Percentiles rank a stretch among this genome's conserved stretches.
These are phyloP conservation scores for Callyntrura guangdongensis DNA, from an alignment of 2,888 invertebrate genomes.

Conservation along the genomic window DNA sequence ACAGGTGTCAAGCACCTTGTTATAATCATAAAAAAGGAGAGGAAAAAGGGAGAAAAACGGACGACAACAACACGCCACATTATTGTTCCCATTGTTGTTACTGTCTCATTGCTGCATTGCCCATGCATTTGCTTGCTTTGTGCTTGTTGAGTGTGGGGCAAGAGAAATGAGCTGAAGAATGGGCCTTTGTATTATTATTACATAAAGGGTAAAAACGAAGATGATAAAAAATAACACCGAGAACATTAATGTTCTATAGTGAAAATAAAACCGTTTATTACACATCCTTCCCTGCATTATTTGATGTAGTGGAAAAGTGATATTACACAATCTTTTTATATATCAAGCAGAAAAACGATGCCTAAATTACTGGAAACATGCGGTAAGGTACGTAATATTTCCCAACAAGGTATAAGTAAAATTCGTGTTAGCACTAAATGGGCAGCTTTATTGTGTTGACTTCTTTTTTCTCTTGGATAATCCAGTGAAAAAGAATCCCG, in stretches of 20 bases:
- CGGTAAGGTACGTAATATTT: conserved; percentile 48
- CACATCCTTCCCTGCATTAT: conserved; percentile 6
- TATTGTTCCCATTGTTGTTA: conserved; percentile 24
- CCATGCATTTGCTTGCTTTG: conserved; percentile 46
- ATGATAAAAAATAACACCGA: conserved; percentile 50
- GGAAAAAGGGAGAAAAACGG: conserved; percentile 50
- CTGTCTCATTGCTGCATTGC: not conserved
- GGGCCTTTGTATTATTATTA: conserved; percentile 59
- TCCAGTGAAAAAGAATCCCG: conserved; percentile 56
- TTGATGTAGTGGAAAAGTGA: conserved; percentile 41
- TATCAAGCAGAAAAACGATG: conserved; percentile 54
- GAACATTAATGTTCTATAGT: conserved; percentile 9
- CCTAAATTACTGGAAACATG: conserved; percentile 64
- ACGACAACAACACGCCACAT: conserved; percentile 28
- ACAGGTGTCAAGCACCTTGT: conserved; percentile 85
- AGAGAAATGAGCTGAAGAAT: conserved; percentile 68
- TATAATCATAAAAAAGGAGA: conserved; percentile 77
- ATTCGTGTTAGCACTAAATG: not conserved
- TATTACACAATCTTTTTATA: conserved; percentile 69
- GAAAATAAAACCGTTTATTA: conserved; percentile 71
- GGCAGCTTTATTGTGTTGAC: not conserved
- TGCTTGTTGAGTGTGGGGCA: conserved; percentile 37
- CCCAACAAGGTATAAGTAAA: conserved; percentile 11
- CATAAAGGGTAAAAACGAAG: conserved; percentile 64
- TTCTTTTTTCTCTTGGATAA: conserved; percentile 46